phyloP scores from a whole-genome alignment of 2,797 vertebrate genomes.

The Sciurus vulgaris region DNA sequence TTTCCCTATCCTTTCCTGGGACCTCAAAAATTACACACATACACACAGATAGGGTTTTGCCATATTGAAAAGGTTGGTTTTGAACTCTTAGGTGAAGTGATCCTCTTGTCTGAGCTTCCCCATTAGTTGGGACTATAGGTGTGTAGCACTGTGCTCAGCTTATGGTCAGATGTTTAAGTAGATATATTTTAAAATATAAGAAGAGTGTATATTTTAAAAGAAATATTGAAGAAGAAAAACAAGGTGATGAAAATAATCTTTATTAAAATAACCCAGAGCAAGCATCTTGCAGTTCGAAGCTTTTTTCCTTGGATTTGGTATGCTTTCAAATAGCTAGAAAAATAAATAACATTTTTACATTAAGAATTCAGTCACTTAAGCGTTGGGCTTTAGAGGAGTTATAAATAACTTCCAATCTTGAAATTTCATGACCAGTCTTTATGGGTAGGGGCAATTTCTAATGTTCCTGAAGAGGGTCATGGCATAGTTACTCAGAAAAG shows the following conservation, averaged over 20 bases:
- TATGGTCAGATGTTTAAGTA: background rate
- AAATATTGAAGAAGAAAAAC: constrained; percentile 1
- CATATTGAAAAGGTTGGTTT: too few relatives aligned
- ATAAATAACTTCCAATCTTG: background rate
- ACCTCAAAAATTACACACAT: too few relatives aligned
- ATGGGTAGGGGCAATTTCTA: background rate
- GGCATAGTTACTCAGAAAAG: background rate
- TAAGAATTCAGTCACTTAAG: background rate
- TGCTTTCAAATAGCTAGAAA: background rate
- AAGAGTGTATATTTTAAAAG: background rate
- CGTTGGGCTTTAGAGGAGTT: background rate
- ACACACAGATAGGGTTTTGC: too few relatives aligned
- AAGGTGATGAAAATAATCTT: background rate
- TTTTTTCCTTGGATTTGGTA: background rate
- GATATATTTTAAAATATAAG: background rate
- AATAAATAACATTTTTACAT: background rate
- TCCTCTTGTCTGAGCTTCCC: background rate
- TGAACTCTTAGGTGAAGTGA: background rate
- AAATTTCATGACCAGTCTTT: background rate
- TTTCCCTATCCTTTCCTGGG: too few relatives aligned
- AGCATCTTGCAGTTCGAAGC: background rate
- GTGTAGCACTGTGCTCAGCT: background rate
- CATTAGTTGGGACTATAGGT: too few relatives aligned
- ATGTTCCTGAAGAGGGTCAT: background rate
- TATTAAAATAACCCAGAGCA: background rate